Conservation (phyloP, 2,888 invertebrate species). For the Osmoderma eremita region DNA sequence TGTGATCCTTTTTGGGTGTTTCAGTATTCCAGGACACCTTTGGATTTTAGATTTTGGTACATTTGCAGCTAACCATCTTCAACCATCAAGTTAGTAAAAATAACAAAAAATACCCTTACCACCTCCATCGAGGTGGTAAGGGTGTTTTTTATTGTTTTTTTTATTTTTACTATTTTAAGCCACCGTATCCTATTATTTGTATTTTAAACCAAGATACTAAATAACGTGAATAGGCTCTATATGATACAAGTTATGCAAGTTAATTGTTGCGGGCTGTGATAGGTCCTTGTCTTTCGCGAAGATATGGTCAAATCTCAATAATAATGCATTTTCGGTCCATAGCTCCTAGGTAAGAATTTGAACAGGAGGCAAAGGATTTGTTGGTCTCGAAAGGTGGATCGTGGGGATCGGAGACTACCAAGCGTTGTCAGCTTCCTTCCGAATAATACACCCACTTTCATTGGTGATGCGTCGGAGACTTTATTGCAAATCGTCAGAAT, state of each 20-base stretch:
- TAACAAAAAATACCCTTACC: too few species aligned
- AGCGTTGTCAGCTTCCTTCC: too few species aligned
- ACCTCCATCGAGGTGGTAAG: too few species aligned
- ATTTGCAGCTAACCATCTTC: slow-evolving; percentile 80
- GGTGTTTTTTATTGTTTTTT: too few species aligned
- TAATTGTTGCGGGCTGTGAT: slow-evolving; percentile 33
- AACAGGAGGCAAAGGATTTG: slow-evolving; percentile 69
- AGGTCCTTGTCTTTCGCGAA: slow-evolving; percentile 70
- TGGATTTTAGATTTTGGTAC: slow-evolving; percentile 35
- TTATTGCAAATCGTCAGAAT: too few species aligned
- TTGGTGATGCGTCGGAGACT: too few species aligned
- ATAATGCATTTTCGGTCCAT: slow-evolving; percentile 67
- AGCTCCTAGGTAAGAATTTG: slow-evolving; percentile 82
- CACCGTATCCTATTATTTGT: too few species aligned
- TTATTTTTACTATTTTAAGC: too few species aligned
- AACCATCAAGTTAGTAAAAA: too few species aligned
- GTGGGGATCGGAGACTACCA: too few species aligned
- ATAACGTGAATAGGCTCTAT: slow-evolving; percentile 54
- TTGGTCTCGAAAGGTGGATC: slow-evolving; percentile 66
- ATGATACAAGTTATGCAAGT: slow-evolving; percentile 10
- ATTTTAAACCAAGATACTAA: slow-evolving; percentile 71
- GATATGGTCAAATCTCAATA: slow-evolving; percentile 81
- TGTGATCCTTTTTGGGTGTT: not conserved
- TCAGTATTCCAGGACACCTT: slow-evolving; percentile 43
- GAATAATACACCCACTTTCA: too few species aligned